Conservation (phyloP, 2,113 vertebrate genomes). For the Thryonomys swinderianus region DNA sequence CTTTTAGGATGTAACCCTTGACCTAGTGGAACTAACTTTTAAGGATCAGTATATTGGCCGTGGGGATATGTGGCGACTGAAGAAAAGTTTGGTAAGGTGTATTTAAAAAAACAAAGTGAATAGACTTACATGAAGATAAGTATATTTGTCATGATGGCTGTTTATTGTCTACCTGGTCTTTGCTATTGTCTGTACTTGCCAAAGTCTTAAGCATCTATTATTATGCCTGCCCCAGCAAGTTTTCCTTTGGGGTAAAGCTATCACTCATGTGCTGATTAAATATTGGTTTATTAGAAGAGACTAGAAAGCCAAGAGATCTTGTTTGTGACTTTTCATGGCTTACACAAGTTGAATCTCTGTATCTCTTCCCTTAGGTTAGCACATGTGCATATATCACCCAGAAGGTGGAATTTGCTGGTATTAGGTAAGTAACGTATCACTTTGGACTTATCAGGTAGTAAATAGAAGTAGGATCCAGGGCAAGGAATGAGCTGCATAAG, state of each 20-base stretch:
- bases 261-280: background rate
- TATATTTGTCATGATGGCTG: background rate
- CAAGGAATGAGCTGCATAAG: background rate
- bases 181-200: background rate
- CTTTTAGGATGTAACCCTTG: conserved; percentile 95
- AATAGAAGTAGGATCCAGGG: background rate
- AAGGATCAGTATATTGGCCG: conserved; percentile 99
- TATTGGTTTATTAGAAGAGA: conserved; percentile 14
- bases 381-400: conserved; percentile 98
- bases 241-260: background rate
- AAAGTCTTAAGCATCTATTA: background rate
- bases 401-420: conserved; percentile 98
- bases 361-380: conserved; percentile 90
- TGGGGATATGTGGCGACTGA: conserved; percentile 99
- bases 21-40: conserved; percentile 98
- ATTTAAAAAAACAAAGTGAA: background rate
- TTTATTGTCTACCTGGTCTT: background rate
- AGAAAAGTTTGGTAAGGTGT: conserved; percentile 95
- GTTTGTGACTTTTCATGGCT: background rate
- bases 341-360: background rate
- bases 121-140: background rate
- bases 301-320: background rate
- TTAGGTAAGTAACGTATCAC: conserved; percentile 89
- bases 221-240: background rate
- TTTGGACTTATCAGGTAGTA: background rate